These are phyloP conservation scores for Chamaea fasciata DNA, from an alignment of 2,113 vertebrate species.

Conservation along the genomic window DNA sequence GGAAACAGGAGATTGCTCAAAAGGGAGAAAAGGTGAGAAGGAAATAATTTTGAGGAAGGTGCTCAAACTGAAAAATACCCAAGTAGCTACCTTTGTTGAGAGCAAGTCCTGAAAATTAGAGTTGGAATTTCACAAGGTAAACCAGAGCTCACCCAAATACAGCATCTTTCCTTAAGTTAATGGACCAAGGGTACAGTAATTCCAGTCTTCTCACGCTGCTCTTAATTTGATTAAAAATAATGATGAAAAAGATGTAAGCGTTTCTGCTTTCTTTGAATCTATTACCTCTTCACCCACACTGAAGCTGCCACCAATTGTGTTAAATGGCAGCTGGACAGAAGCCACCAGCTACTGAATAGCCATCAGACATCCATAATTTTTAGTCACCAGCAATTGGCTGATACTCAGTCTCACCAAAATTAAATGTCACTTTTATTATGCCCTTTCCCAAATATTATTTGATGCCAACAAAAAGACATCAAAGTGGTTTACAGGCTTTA, in stretches of 20 bases:
- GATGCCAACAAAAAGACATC: not conserved
- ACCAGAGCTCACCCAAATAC: not conserved
- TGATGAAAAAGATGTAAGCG: not conserved
- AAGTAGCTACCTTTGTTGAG: not conserved
- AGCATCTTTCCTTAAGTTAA: not conserved
- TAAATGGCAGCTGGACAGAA: not conserved
- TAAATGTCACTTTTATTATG: not conserved
- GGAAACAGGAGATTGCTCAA: not conserved
- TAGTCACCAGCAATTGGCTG: not conserved
- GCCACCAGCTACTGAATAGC: not conserved
- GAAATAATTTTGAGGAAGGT: not conserved
- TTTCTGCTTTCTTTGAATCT: not conserved
- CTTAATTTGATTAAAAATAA: slow-evolving; percentile 8
- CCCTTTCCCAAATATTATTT: not conserved
- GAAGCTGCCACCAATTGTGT: not conserved
- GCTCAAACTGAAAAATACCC: not conserved
- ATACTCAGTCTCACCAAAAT: not conserved
- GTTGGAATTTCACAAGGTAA: not conserved
- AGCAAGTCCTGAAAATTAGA: not conserved
- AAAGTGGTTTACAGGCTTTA: not conserved
- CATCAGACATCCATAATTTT: not conserved
- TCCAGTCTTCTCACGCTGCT: not conserved
- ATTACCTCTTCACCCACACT: not conserved
- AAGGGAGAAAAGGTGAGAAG: not conserved
- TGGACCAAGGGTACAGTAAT: not conserved